phyloP scores from a whole-genome alignment of 2,888 invertebrate species.

The Bombyx huttoni region DNA sequence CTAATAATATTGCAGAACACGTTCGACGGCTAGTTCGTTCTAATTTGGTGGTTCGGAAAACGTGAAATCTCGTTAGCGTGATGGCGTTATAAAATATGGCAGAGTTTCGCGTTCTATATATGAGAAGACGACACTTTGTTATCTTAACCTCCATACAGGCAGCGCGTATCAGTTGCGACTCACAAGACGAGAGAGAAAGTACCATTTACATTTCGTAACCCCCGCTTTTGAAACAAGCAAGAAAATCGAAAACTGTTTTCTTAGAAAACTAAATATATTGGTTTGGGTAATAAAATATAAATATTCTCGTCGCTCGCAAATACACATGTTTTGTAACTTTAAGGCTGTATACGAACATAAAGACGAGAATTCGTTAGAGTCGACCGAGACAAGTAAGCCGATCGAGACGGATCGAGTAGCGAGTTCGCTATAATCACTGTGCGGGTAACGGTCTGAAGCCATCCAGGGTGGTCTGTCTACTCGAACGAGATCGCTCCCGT shows the following conservation, averaged over 20 bases:
- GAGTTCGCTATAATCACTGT: slow-evolving; percentile 1
- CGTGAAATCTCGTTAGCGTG: slow-evolving; percentile 10
- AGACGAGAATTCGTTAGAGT: not conserved
- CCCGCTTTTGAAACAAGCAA: slow-evolving; percentile 39
- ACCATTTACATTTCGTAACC: slow-evolving; percentile 51
- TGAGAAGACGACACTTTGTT: slow-evolving; percentile 50
- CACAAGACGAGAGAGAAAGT: slow-evolving; percentile 52
- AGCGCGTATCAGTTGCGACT: slow-evolving; percentile 43
- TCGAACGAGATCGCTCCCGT: slow-evolving; percentile 2
- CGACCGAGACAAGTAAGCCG: not conserved
- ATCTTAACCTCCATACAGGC: slow-evolving; percentile 62
- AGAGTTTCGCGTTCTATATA: slow-evolving; percentile 34
- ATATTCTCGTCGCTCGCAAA: slow-evolving; percentile 1
- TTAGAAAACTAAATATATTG: slow-evolving; percentile 14
- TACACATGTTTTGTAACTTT: not conserved
- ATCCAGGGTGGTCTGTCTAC: slow-evolving; percentile 5
- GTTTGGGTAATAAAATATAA: slow-evolving; percentile 6
- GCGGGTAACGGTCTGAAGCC: slow-evolving; percentile 2
- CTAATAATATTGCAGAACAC: slow-evolving; percentile 14
- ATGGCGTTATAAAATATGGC: not conserved
- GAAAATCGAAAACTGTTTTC: slow-evolving; percentile 36
- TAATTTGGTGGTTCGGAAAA: slow-evolving; percentile 10
- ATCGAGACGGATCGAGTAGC: not conserved
- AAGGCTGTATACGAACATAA: not conserved
- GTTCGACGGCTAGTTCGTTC: slow-evolving; percentile 13